Evolutionary conservation across 2,888 invertebrate species (phyloP), one percentile per base, ranked within the genome.

Genomic region (Pterostichus niger): DNA sequence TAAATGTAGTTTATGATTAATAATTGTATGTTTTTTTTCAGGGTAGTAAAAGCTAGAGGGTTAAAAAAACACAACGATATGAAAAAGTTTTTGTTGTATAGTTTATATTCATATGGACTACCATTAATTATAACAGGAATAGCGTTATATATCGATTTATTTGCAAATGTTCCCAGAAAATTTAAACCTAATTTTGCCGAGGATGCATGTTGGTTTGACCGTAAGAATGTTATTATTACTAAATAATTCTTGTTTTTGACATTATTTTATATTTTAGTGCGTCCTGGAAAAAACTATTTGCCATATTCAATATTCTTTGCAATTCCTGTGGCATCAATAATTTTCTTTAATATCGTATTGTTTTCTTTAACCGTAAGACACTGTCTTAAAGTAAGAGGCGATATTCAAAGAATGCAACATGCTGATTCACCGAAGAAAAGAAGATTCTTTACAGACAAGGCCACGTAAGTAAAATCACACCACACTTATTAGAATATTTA

Each of bases 381-480:
- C 86, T 94, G 94, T 86, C 93, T 92, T 85, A 92, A 92, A 84
- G 94, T 94, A 10, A 94, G 94, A 88, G 92, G 92, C 0, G 95
- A 95, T 88, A 93, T 95, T 85, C 92, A 92, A 84, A 91, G 93
- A 10, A 91, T 94, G 89, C 93, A 94, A 85, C 92, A 93, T n/a
- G 91, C 92, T 2, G 94, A 92, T 71, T 91, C 91, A 64, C 90
- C 92, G 0, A 91, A 91, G 44, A 93, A 92, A 87, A 91, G 90
- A 85, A 91, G 92, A 71, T 95, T 94, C 87, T 91, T 92, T 71
- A 90, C 94, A 59, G 93, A 95, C 86, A 92, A 92, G 88, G 93
- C 93, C 1, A 93, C 92, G 94, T 93, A 86, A 91, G 92, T 86
- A 2, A 1, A 24, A 84, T 40, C 6, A 40, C 1, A 40, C 6